Base-by-base conservation (phyloP, 2,888 invertebrate species). In the Lysandra bellargus region DNA sequence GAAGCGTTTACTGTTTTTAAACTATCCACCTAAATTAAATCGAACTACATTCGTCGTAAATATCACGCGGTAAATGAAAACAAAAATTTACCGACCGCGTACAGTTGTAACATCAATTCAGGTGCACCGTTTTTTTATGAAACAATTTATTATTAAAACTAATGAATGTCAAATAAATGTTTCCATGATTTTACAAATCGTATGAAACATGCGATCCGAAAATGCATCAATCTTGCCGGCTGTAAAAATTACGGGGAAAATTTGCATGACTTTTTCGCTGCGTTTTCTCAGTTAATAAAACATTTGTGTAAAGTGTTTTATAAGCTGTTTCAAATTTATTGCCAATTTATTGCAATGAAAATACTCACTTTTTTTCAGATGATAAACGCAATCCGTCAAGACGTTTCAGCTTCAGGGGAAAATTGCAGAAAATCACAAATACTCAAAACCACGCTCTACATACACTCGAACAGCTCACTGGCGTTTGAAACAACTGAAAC, bases 371-470 rank as follows among this genome's bases (percentile, higher is more conserved):
- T 49, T 76, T 76, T 76, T 30, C 30, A 57, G 76, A 76, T 30
- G 14, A 53, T 14, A 57, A 76, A 17, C 12, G 64, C 14, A 76
- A 76, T 76, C 76, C 76, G 53, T 30, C 30, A 76, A 33, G 53
- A 30, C 2, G 53, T 30, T 4, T 33, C 76, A 33, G 76, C 3
- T 49, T 76, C 76, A 53, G 76, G 3, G 37, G 57, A 53, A 33
- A 33, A 53, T 76, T 53, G 17, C 76, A 33, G 30, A 69, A 37
- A 14, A 69, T 69, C 69, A 69, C 69, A 78, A 78, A 78, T 30
- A 49, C 69, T 49, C 33, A 75, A 14, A 61, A 53, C 49, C 79
- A 79, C 79, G 79, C 40, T 61, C 53, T 57, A 72, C 72, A 78
- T 73, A 57, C 78, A 78, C 79, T 23, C 30, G 30, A 30, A 49